Evolutionary conservation across 2,888 invertebrate species (phyloP), one percentile per base, ranked within the genome.

Genomic region (Catocala fraxini): DNA sequence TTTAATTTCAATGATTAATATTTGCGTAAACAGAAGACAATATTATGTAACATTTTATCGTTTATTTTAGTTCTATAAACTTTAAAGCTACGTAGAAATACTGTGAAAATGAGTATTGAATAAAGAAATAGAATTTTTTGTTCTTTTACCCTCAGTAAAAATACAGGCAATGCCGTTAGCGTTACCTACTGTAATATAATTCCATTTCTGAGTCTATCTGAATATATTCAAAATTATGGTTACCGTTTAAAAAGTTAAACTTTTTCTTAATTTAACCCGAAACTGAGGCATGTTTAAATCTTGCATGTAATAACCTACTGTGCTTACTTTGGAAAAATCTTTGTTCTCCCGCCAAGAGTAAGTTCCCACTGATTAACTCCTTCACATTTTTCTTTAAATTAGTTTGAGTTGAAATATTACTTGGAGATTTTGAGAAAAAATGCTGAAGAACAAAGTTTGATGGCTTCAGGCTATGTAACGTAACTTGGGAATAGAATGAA

Each of bases 271-370:
- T 81, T 81, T 75, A 75, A 66, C 69, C 76, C 59, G 70, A 82
- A 82, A 81, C 68, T 79, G 73, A 77, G 76, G 70, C 58, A 73
- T 65, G 74, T 64, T 79, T 79, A 82, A 84, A 84, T 84, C 82
- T 82, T 67, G 65, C 68, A 72, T 78, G 58, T 61, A 60, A 71
- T 55, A 75, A 65, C 64, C 58, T 47, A 64, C 43, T 25, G 39
- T 72, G 59, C 61, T 75, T 63, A 62, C 63, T 69, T 61, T 48
- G 10, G 51, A 75, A 65, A 54, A 67, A 48, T 75, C 53, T 57
- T 33, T 46, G 43, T 71, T 71, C 72, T 54, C 65, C 71, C 68
- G 67, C 60, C 60, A 66, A 59, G 56, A 70, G 65, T 41, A 58
- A 63, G 70, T 70, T 65, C 39, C 60, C 47, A 49, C 67, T 73